Percentiles rank a stretch among this genome's conserved stretches.
Conservation (phyloP, 2,113 vertebrate species). For the Canis aureus region DNA sequence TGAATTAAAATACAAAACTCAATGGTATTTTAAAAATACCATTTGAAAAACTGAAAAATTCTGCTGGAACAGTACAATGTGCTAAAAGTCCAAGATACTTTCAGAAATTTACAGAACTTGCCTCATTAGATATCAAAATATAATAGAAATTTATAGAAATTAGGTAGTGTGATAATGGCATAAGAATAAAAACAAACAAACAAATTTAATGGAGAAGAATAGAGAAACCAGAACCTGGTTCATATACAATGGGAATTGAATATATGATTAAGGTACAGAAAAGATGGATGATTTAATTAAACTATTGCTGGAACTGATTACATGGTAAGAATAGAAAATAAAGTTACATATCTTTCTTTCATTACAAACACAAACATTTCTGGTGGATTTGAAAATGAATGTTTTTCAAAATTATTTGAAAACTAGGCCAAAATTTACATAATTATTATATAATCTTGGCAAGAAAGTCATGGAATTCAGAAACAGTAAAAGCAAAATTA, state of each 20-base stretch:
- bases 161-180: not conserved
- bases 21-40: not conserved
- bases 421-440: not conserved
- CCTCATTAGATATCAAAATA: not conserved
- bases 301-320: not conserved
- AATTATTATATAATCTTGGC: not conserved
- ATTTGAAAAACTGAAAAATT: not conserved
- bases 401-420: not conserved
- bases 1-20: constrained; percentile 7
- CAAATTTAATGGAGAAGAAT: not conserved
- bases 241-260: not conserved
- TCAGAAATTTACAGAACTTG: not conserved
- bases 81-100: not conserved
- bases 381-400: not conserved
- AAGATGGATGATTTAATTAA: not conserved
- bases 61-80: not conserved
- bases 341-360: not conserved
- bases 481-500: constrained; percentile 21
- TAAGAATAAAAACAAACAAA: not conserved
- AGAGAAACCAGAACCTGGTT: not conserved
- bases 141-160: not conserved
- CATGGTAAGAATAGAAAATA: not conserved
- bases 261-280: not conserved
- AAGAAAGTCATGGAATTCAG: not conserved
- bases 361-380: not conserved